Evolutionary conservation across 2,888 invertebrate species (phyloP).

Genomic region (Ellobium chinense): DNA sequence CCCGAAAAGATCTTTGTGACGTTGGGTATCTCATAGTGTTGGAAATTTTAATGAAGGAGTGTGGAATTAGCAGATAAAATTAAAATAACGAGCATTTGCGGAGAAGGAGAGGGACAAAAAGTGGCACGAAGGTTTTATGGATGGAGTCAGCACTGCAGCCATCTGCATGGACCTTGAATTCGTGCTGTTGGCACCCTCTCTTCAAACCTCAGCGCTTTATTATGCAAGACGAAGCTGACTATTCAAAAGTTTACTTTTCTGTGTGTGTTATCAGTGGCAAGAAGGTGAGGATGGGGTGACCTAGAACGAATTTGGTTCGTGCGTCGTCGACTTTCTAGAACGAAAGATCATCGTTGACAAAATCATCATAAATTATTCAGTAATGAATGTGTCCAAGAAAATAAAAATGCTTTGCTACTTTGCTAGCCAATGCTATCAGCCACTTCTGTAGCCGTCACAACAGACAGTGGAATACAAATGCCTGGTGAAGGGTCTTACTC

Average conservation of each 20-base stretch:
- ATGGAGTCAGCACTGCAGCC: neutral
- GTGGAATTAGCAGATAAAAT: neutral
- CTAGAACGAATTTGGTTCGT: neutral
- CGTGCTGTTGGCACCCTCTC: neutral
- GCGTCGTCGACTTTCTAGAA: neutral
- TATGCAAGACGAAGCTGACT: neutral
- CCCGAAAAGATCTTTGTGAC: neutral
- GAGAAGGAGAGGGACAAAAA: neutral
- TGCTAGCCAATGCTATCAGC: neutral
- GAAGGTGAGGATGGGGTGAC: neutral
- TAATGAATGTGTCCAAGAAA: neutral
- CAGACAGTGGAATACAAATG: neutral
- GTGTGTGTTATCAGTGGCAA: neutral
- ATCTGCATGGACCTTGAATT: neutral
- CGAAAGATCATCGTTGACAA: neutral
- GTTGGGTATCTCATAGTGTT: neutral
- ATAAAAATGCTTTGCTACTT: neutral
- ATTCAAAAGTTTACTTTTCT: neutral
- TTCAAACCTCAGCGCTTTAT: neutral
- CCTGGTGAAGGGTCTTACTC: neutral
- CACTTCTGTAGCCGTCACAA: neutral
- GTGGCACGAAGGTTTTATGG: neutral
- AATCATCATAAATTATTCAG: neutral
- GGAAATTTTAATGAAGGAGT: neutral
- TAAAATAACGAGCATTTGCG: neutral